Conservation (phyloP, 2,113 vertebrate species). For the Ivindomyrus marchei region DNA sequence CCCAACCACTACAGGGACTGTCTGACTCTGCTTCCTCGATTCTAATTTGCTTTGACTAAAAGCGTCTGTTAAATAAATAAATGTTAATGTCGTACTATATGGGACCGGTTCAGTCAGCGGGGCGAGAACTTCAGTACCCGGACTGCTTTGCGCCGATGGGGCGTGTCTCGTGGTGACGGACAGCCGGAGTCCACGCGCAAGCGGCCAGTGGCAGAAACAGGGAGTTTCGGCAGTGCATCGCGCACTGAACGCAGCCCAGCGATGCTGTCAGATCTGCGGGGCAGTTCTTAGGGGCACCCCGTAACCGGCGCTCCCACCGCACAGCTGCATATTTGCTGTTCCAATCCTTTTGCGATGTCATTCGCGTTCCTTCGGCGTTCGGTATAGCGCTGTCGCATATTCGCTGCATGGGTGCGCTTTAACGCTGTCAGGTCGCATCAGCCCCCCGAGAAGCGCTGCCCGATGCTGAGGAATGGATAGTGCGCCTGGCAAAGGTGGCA, state of each 20-base stretch:
- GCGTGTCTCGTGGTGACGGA: conserved; percentile 68
- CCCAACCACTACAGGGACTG: neutral
- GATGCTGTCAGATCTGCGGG: conserved; percentile 23
- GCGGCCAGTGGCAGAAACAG: conserved; percentile 42
- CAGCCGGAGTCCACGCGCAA: conserved; percentile 53
- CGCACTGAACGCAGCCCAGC: conserved; percentile 32
- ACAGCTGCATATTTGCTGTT: neutral
- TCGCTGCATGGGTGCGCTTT: conserved; percentile 46
- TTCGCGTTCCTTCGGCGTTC: neutral
- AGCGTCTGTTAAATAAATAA: neutral
- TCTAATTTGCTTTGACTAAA: neutral
- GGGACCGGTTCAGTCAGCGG: neutral
- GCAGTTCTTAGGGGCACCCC: conserved; percentile 28
- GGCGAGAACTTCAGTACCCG: conserved; percentile 54
- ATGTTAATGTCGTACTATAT: neutral
- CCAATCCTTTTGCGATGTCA: neutral
- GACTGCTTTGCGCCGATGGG: conserved; percentile 49
- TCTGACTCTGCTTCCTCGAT: neutral
- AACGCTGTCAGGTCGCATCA: conserved; percentile 40
- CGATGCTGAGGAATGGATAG: conserved; percentile 89
- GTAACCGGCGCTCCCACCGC: conserved; percentile 11
- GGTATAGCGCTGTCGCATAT: conserved; percentile 23
- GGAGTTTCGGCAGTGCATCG: conserved; percentile 39
- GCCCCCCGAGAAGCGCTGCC: conserved; percentile 56
- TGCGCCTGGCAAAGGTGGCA: conserved; percentile 64